These are phyloP conservation scores for Panonychus citri DNA, from an alignment of 1,140 invertebrate genomes.

Conservation along the genomic window DNA sequence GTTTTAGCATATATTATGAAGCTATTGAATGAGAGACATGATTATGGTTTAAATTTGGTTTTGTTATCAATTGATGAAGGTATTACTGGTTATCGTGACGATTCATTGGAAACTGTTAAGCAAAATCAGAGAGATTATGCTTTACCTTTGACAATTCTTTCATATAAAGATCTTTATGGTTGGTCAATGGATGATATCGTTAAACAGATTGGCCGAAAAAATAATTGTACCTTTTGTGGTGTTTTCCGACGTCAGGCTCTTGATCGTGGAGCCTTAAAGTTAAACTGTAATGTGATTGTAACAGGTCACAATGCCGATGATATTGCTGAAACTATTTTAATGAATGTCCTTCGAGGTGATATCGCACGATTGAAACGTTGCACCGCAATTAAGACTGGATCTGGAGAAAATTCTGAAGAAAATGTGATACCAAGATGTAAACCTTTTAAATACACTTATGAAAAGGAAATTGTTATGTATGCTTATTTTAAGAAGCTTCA, in stretches of 20 bases:
- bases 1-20: constrained; percentile 82
- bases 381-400: constrained; percentile 14
- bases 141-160: constrained; percentile 81
- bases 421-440: constrained; percentile 61
- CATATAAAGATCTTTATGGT: constrained; percentile 93
- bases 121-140: constrained; percentile 77
- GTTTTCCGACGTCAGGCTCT: constrained; percentile 87
- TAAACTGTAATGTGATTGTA: constrained; percentile 75
- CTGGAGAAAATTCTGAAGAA: neutral
- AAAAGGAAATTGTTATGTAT: constrained; percentile 99
- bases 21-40: constrained; percentile 63
- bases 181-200: constrained; percentile 99
- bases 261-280: constrained; percentile 64
- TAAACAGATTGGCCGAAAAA: constrained; percentile 72
- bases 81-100: constrained; percentile 73
- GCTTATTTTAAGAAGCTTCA: constrained; percentile 90
- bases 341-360: constrained; percentile 92
- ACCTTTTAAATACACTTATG: constrained; percentile 94
- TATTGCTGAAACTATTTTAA: constrained; percentile 91
- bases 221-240: constrained; percentile 98
- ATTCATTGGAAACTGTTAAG: constrained; percentile 90
- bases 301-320: constrained; percentile 99
- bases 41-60: constrained; percentile 74
- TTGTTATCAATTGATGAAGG: constrained; percentile 95
- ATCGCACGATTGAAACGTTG: constrained; percentile 53